Conservation (phyloP, 2,113 vertebrate genomes). For the Megaceryle maxima region DNA sequence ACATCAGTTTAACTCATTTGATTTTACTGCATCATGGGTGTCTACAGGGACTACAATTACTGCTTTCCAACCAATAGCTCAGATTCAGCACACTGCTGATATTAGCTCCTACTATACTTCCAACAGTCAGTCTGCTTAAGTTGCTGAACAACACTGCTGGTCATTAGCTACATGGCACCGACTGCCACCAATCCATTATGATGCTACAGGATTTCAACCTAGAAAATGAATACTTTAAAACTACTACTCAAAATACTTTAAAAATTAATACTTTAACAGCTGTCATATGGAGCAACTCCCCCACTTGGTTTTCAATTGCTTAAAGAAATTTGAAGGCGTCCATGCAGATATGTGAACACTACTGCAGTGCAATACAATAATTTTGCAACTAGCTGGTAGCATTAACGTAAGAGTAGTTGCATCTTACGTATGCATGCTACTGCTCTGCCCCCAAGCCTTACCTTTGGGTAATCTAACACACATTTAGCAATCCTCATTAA, state of each 20-base stretch:
- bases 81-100: background rate
- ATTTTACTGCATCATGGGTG: background rate
- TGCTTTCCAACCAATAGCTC: background rate
- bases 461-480: background rate
- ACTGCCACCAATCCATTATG: background rate
- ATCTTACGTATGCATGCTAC: rapidly evolving
- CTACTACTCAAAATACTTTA: background rate
- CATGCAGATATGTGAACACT: background rate
- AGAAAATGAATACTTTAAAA: background rate
- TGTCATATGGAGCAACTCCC: background rate
- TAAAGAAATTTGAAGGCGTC: too few relatives aligned
- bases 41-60: background rate
- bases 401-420: background rate
- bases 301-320: background rate
- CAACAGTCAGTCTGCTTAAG: background rate
- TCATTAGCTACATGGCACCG: background rate
- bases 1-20: background rate
- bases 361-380: background rate
- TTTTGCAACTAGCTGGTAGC: background rate
- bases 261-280: background rate
- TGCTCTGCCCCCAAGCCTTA: background rate
- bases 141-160: background rate
- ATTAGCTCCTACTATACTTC: background rate
- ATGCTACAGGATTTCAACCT: background rate
- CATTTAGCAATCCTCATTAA: background rate